These are phyloP conservation scores for Sander vitreus DNA, from an alignment of 2,113 vertebrate genomes.

Conservation along the genomic window DNA sequence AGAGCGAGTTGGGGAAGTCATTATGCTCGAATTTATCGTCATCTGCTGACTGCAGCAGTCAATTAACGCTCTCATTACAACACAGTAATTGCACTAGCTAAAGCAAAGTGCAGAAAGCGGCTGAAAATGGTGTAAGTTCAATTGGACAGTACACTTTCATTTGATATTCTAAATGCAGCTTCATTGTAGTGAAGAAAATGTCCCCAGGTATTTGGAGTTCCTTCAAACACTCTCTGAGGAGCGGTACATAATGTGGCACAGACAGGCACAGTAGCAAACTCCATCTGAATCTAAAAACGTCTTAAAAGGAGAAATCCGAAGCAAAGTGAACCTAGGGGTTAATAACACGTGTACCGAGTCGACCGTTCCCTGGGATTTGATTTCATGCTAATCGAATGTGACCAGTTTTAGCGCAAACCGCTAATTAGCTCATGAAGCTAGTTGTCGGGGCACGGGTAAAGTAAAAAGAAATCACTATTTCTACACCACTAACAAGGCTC, in stretches of 20 bases:
- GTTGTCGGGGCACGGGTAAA: too few relatives aligned
- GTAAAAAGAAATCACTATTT: too few relatives aligned
- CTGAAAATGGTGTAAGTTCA: constrained; percentile 33
- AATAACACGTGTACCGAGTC: too few relatives aligned
- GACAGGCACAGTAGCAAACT: background rate
- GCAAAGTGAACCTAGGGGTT: too few relatives aligned
- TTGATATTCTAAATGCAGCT: constrained; percentile 39
- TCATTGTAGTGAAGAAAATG: constrained; percentile 27
- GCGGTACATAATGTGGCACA: background rate
- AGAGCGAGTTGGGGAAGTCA: constrained; percentile 39
- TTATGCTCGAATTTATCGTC: constrained; percentile 61
- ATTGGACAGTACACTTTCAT: constrained; percentile 38
- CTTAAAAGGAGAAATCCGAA: too few relatives aligned
- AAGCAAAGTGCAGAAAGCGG: constrained; percentile 13
- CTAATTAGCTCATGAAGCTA: too few relatives aligned
- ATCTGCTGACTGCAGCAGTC: constrained; percentile 67
- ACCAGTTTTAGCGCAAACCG: too few relatives aligned
- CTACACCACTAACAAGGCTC: too few relatives aligned
- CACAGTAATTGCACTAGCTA: constrained; percentile 32
- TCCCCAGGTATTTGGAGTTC: constrained; percentile 33
- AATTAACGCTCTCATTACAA: constrained; percentile 72
- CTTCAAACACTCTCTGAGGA: constrained; percentile 5
- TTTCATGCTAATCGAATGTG: too few relatives aligned
- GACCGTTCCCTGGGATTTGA: too few relatives aligned
- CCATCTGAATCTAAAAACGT: background rate